Evolutionary conservation across 1,140 invertebrate species (phyloP), one percentile per base, ranked within the genome.

Genomic region (Agrypnia vestita): DNA sequence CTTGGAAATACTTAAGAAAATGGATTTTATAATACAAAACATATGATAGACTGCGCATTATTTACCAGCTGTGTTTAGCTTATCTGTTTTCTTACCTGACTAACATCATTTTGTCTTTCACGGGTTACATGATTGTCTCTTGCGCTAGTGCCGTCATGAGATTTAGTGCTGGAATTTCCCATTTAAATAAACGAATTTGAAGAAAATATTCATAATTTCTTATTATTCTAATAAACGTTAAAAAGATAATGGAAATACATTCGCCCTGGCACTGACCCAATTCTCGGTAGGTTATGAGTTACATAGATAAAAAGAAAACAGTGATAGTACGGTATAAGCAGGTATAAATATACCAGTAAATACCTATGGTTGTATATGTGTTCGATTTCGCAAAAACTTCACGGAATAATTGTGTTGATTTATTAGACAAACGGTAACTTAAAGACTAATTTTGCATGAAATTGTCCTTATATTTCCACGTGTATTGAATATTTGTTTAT

Each of bases 41-140:
- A 72, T 61, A 13, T 71, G 62, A 69, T 15, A 79, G 44, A 61
- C 69, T 47, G 21, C 77, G 75, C 69, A 72, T 17, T 61, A 73
- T 73, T 78, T 78, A 78, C 76, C 77, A 79, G 77, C 77, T 79
- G 76, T 78, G 67, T 64, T 76, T 76, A 11, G 59, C 12, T 19
- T 67, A 53, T 79, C 69, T 72, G 19, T 35, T 35, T 62, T 49
- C 77, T 73, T 73, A 79, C 77, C 77, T 79, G 77, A 43, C 77
- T 79, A 44, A 62, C 17, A 62, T 79, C 51, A 62, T 72, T 72
- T 79, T 61, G 77, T 72, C 77, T 53, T 73, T 79, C 77, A 17
- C 77, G 77, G 4, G 69, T 72, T 61, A 72, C 51, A 73, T 72
- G 67, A 44, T 72, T 59, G 53, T 49, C 69, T 19, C 67, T 47